Evolutionary conservation across 2,113 vertebrate species (phyloP), one percentile per base, ranked within the genome.

Genomic region (Urocolius indicus): DNA sequence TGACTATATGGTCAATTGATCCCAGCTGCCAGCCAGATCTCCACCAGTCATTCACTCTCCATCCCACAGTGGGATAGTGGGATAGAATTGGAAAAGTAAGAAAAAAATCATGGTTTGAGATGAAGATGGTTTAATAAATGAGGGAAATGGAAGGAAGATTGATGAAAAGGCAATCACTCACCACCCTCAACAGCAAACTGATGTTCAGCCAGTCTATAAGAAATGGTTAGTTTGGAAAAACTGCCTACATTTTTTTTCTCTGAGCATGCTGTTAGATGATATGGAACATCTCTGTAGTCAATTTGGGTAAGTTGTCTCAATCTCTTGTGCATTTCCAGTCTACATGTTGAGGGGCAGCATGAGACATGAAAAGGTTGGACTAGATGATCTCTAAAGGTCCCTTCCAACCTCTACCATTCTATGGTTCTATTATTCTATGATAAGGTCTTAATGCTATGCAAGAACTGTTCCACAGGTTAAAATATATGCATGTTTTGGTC

Each of bases 11-110:
- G 5, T 77, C 16, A 3, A 14, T 34, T 32, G 54, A 85, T 10
- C 7, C 8, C 7, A 54, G 15, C 36, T 15, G 18, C 6, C 34
- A 79, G 12, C 1, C 61, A 66, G 57, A 23, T 5, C 9, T 38
- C 38, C 13, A 65, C 4, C 16, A 49, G 17, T 67, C 36, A 43
- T 29, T 57, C 14, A 52, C 15, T 34, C 4, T 3, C 38, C 12
- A 12, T n/a, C 8, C 20, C 0, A 0, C 34, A 49, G 26, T 9
- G 26, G 10, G 24, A 21, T 29, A 10, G 3, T 4, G 14, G 2
- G 34, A 62, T 15, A 58, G 11, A 73, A 73, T 3, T 30, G 1
- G 16, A 26, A 38, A 90, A 57, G 11, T 46, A 14, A 30, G 26
- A 43, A 41, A 29, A 29, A 72, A 58, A 7, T 29, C 19, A 38